Evolutionary conservation across 2,113 vertebrate species (phyloP), one percentile per base, ranked within the genome.

Genomic region (Phaetusa simplex): DNA sequence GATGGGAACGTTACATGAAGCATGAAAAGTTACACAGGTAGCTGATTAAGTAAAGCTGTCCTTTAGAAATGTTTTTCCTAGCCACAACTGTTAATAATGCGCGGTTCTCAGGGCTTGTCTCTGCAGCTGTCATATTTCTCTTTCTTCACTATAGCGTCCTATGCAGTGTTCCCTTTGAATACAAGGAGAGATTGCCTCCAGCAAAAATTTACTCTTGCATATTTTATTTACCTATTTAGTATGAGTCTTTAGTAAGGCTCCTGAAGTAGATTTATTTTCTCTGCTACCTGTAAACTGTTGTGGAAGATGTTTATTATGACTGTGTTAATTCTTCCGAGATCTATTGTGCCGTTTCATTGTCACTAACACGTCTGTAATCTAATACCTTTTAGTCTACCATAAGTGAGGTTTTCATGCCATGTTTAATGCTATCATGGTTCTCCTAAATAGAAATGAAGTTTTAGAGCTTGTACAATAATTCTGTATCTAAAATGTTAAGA

Each of bases 171-270:
- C 14, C 21, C 47, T 83, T 90, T 87, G 65, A 86, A 90, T 29
- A 38, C 17, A 65, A 80, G 65, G 66, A 62, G 24, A 83, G 12
- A 56, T 43, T 52, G 20, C 30, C n/a, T 66, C 42, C 30, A 55
- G 50, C 67, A 82, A 82, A 86, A 80, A 12, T 4, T 74, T 93
- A 36, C 34, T 94, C 21, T 50, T 80, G 40, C 12, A 6, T 86
- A 36, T 92, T 61, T 90, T 91, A 76, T 90, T 82, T 92, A 55
- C 74, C 32, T 97, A 53, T 81, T 70, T 90, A 72, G 86, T 91
- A 4, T 17, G 71, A 70, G 40, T 36, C 5, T 65, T 86, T 62
- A 52, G 13, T 42, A 70, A 94, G 50, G 52, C 7, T 6, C 59
- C 17, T 65, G 71, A 70, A 82, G 16, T 11, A 85, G 56, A 82